Conservation (phyloP, 1,140 invertebrate species). For the Nymphalis io region DNA sequence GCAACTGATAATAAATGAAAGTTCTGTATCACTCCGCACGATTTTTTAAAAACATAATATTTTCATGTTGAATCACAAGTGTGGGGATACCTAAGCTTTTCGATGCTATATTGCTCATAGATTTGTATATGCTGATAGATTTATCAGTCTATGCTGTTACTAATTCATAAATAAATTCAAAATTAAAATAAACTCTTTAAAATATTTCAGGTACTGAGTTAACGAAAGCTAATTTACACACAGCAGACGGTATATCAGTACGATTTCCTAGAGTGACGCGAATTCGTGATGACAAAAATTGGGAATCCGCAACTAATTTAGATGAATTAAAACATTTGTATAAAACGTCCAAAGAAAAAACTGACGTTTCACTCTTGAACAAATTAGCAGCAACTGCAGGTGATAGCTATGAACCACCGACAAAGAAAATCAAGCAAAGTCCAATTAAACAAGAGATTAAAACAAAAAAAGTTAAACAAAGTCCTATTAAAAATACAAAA, state of each 20-base stretch:
- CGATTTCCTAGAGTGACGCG: constrained; percentile 94
- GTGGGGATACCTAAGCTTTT: too few relatives aligned
- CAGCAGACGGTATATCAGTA: constrained; percentile 95
- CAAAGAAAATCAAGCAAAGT: constrained; percentile 58
- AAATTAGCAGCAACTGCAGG: constrained; percentile 67
- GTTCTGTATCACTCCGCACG: too few relatives aligned
- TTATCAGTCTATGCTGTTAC: too few relatives aligned
- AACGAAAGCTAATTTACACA: constrained; percentile 91
- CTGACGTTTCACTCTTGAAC: constrained; percentile 84
- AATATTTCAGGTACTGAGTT: constrained; percentile 88
- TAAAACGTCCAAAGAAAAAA: constrained; percentile 85
- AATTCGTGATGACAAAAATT: constrained; percentile 91
- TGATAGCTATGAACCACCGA: constrained; percentile 47
- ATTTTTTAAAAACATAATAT: too few relatives aligned
- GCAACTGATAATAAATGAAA: too few relatives aligned
- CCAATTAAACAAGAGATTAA: constrained; percentile 35
- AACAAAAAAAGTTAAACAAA: constrained; percentile 21
- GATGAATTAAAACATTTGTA: constrained; percentile 85
- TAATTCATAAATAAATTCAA: too few relatives aligned
- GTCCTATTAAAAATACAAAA: constrained; percentile 24
- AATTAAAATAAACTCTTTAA: not conserved
- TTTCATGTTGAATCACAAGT: too few relatives aligned
- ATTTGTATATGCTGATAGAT: too few relatives aligned
- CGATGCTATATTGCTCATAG: too few relatives aligned
- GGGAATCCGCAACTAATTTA: constrained; percentile 90